phyloP scores from a whole-genome alignment of 2,888 invertebrate species.

The Plagodis dolabraria region DNA sequence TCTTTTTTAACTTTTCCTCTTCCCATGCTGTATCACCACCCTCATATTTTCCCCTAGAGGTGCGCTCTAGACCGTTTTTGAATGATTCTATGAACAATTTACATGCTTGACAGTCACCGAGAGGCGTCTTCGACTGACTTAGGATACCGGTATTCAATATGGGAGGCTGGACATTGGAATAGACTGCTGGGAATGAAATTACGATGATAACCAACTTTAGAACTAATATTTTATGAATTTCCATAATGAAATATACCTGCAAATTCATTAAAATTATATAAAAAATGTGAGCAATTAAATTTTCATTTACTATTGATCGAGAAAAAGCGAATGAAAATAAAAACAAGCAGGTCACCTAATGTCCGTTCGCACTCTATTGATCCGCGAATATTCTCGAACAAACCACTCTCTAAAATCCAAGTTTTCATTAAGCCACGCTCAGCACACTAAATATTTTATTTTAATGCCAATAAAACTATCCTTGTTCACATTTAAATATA shows the following conservation, averaged over 20 bases:
- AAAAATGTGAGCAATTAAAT: slow-evolving; percentile 14
- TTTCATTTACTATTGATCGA: slow-evolving; percentile 38
- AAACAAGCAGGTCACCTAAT: no score
- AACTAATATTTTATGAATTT: slow-evolving; percentile 32
- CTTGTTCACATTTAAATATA: slow-evolving; percentile 32
- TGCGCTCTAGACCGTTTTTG: slow-evolving; percentile 91
- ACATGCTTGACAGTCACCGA: slow-evolving; percentile 93
- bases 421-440: not conserved
- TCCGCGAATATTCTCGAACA: slow-evolving; percentile 36
- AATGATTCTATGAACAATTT: slow-evolving; percentile 90
- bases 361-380: slow-evolving; percentile 37
- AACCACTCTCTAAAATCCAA: slow-evolving; percentile 15
- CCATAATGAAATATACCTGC: slow-evolving; percentile 55
- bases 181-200: slow-evolving; percentile 43
- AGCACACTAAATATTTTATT: slow-evolving; percentile 17
- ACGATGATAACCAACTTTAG: slow-evolving; percentile 39
- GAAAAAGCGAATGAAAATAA: no score
- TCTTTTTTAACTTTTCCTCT: slow-evolving; percentile 92
- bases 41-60: slow-evolving; percentile 94
- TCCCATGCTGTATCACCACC: slow-evolving; percentile 98
- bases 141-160: slow-evolving; percentile 59
- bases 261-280: slow-evolving; percentile 41
- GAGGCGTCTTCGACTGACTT: slow-evolving; percentile 68
- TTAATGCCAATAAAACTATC: slow-evolving; percentile 20
- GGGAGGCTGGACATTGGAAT: slow-evolving; percentile 55